Conservation (phyloP, 1,140 invertebrate species). For the Conus betulinus region DNA sequence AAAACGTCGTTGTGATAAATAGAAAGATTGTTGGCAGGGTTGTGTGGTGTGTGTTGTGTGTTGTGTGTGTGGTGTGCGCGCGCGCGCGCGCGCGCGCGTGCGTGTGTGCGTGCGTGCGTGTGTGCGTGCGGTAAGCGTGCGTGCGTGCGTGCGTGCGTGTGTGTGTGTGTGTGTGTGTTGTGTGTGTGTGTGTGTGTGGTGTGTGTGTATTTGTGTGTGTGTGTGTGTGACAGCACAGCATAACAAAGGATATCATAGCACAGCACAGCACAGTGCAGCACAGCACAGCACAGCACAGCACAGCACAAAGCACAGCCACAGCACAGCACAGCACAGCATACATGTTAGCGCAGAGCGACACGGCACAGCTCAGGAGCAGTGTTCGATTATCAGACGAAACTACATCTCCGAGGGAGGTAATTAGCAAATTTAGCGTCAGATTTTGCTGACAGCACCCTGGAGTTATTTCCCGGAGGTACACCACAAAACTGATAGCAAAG, state of each 20-base stretch:
- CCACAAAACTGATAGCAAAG: too few relatives aligned
- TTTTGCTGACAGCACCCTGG: neutral
- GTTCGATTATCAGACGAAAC: neutral
- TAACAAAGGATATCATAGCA: too few relatives aligned
- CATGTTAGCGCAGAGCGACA: neutral
- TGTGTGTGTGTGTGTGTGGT: too few relatives aligned
- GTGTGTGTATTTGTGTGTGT: too few relatives aligned
- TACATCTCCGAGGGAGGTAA: neutral
- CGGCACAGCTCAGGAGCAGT: neutral
- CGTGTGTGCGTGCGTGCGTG: conserved; percentile 21
- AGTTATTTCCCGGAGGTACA: neutral
- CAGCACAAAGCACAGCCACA: too few relatives aligned
- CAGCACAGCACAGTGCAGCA: too few relatives aligned
- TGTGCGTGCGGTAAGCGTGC: conserved; percentile 11
- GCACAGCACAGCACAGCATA: too few relatives aligned
- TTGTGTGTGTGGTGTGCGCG: conserved; percentile 25
- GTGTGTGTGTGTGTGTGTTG: neutral
- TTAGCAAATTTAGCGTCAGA: neutral
- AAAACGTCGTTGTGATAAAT: too few relatives aligned
- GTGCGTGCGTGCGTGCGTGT: neutral
- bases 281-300: too few relatives aligned
- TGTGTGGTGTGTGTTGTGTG: too few relatives aligned
- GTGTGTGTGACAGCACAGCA: too few relatives aligned
- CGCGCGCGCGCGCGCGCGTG: neutral
- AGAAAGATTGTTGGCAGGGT: neutral